Evolutionary conservation across 2,113 vertebrate genomes (phyloP).

Genomic region (Anguilla japonica): DNA sequence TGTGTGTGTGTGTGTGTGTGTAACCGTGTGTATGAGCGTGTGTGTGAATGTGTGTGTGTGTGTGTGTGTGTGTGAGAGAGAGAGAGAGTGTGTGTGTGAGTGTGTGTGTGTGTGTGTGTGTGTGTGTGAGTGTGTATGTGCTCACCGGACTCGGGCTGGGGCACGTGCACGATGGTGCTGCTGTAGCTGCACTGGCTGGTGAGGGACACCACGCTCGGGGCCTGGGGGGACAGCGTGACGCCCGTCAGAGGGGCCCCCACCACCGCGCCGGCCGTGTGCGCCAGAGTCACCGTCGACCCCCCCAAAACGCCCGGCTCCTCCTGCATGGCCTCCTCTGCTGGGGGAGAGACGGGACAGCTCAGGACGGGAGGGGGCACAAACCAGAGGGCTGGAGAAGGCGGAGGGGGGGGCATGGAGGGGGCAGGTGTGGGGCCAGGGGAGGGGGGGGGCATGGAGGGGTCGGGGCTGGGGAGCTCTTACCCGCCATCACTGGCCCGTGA

Average conservation of each 20-base stretch:
- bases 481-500: neutral
- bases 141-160: slow-evolving; percentile 81
- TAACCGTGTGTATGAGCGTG: no score
- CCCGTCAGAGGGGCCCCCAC: slow-evolving; percentile 68
- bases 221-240: slow-evolving; percentile 71
- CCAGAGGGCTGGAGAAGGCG: no score
- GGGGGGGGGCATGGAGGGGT: no score
- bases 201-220: slow-evolving; percentile 77
- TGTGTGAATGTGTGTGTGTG: neutral
- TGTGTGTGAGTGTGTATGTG: neutral
- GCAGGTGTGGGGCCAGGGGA: no score
- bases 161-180: slow-evolving; percentile 79
- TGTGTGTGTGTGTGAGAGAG: neutral
- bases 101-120: neutral
- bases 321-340: slow-evolving; percentile 49
- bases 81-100: neutral
- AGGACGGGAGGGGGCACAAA: no score
- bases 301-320: slow-evolving; percentile 55
- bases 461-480: neutral
- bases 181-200: slow-evolving; percentile 85
- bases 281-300: slow-evolving; percentile 5
- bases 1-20: no score
- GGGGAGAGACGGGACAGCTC: slow-evolving; percentile 30
- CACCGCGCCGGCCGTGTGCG: slow-evolving; percentile 40
- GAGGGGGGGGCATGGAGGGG: no score